Evolutionary conservation across 1,140 invertebrate species (phyloP), one percentile per base, ranked within the genome.

Genomic region (Zelostemma sp.): DNA sequence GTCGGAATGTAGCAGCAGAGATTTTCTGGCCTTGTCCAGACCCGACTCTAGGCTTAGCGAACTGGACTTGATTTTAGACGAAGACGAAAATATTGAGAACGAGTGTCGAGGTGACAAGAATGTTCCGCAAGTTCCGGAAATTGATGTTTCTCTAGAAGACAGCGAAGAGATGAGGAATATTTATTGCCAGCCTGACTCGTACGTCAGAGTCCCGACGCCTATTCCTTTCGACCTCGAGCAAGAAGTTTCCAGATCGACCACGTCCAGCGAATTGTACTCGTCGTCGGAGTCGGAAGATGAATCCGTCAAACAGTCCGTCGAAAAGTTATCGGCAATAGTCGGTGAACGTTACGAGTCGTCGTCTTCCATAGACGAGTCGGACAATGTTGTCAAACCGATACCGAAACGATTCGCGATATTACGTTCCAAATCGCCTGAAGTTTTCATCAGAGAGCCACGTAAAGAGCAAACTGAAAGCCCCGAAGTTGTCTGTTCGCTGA

Each of bases 241-340:
- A 2, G 59, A 77, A n/a, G 12, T 73, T 3, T 74, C 66, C 0
- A 65, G 53, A 6, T 78, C 76, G 0, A 72, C 56, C 0, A 80
- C 77, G 0, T 80, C 74, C 4, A 80, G 72, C 35, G 76, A 81
- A 11, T 19, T 74, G 1, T 77, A 75, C 0, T 70, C 63, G 0
- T 72, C 69, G 1, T 76, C 76, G n/a, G 82, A 84, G 17, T 85
- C 84, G 0, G 78, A 73, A 4, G 82, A 83, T 46, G 80, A 84
- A 12, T 73, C 74, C 0, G 73, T 68, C 0, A 77, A 25, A 16
- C 19, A 50, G 53, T 21, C 6, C 19, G 40, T 66, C 9, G 76
- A 80, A 0, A 64, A 74, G 14, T 17, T 77, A 0, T 47, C 75
- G 0, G 40, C 59, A 1, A 53, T 67, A 8, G 33, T 67, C 6